These are phyloP conservation scores for Oncorhynchus gorbuscha DNA, from an alignment of 2,113 vertebrate genomes.

Conservation along the genomic window DNA sequence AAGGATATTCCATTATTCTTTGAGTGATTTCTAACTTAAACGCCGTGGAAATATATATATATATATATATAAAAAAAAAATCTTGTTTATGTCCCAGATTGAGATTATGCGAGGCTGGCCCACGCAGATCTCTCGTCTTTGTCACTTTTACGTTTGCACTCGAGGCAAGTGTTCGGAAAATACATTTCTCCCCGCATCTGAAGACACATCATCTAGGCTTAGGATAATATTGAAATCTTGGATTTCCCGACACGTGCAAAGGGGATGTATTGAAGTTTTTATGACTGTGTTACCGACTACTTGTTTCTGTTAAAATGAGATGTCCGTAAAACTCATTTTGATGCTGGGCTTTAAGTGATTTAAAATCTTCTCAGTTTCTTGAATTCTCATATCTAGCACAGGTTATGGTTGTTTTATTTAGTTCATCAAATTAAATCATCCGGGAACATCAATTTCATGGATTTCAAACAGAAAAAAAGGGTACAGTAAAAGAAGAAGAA, in stretches of 20 bases:
- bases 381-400: constrained; percentile 61
- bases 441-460: constrained; percentile 56
- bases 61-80: background rate
- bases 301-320: constrained; percentile 69
- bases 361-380: constrained; percentile 61
- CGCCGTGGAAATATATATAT: background rate
- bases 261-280: constrained; percentile 63
- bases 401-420: constrained; percentile 64
- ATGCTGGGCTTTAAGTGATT: constrained; percentile 69
- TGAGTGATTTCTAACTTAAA: constrained; percentile 64
- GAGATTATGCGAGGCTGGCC: constrained; percentile 66
- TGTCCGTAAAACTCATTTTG: constrained; percentile 66
- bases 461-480: constrained; percentile 39
- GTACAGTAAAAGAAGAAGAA: constrained; percentile 44
- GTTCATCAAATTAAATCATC: constrained; percentile 61
- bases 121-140: constrained; percentile 38
- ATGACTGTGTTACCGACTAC: constrained; percentile 35
- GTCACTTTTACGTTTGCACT: constrained; percentile 62
- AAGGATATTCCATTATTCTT: constrained; percentile 64
- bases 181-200: constrained; percentile 62
- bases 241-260: constrained; percentile 70
- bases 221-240: constrained; percentile 72
- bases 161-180: constrained; percentile 37
- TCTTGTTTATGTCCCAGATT: constrained; percentile 64
- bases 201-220: constrained; percentile 58